A percentile compares a stretch with the other conserved stretches of the same genome.
Evolutionary conservation across 2,797 vertebrate genomes (phyloP).

Genomic region (Thaleichthys pacificus): DNA sequence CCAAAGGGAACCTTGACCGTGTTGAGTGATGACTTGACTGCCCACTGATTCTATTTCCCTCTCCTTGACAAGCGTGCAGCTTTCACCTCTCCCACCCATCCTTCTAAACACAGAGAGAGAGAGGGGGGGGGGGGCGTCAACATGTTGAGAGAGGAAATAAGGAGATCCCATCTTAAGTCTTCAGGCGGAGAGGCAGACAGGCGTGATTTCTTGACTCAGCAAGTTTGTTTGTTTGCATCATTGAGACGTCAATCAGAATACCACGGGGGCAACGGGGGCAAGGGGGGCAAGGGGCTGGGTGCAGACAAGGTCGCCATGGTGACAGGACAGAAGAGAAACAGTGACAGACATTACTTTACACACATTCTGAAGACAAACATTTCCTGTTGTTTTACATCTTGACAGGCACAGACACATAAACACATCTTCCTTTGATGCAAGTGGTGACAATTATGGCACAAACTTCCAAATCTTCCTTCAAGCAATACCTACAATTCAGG

Average conservation of each 20-base stretch:
- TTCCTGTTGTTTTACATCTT: not conserved
- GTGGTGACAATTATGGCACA: not conserved
- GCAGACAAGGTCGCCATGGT: not conserved
- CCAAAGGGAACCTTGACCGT: slow-evolving; percentile 23
- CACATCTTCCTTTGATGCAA: not conserved
- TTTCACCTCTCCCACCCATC: slow-evolving; percentile 9
- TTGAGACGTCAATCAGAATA: slow-evolving; percentile 3
- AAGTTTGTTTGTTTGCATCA: slow-evolving; percentile 3
- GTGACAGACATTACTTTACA: not conserved
- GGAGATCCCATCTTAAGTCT: slow-evolving; percentile 19
- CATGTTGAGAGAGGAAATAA: slow-evolving; percentile 36
- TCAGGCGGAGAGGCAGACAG: not conserved
- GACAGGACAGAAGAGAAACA: not conserved
- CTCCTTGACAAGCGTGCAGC: slow-evolving; percentile 1
- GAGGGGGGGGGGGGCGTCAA: slow-evolving; percentile 18
- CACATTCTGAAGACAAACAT: not conserved
- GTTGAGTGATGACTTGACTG: slow-evolving; percentile 33
- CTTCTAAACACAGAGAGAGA: not conserved
- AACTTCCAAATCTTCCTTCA: too few species aligned
- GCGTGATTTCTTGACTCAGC: slow-evolving; percentile 3
- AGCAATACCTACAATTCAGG: not conserved
- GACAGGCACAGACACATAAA: not conserved
- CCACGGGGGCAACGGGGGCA: not conserved
- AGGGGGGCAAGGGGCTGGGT: too few species aligned
- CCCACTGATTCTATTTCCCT: slow-evolving; percentile 1